phyloP scores from a whole-genome alignment of 2,113 vertebrate species.

The Columba janthina region DNA sequence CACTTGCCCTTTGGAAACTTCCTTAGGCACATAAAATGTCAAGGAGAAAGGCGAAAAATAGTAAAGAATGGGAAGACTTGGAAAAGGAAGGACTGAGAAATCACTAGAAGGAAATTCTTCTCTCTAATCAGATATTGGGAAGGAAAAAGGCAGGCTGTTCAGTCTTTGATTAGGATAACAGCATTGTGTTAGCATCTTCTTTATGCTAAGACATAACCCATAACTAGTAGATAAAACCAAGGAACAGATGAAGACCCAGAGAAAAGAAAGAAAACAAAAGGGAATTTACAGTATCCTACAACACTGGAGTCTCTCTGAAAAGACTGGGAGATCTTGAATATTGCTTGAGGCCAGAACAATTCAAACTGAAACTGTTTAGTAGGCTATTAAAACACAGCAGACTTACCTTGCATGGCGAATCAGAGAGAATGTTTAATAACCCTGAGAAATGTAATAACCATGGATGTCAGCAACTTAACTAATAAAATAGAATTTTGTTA shows the following conservation, averaged over 20 bases:
- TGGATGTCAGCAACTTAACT: neutral
- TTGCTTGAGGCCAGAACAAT: neutral
- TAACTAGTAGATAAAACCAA: neutral
- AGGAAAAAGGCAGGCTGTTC: neutral
- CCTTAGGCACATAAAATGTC: neutral
- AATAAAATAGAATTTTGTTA: neutral
- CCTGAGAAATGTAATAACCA: neutral
- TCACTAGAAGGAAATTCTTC: neutral
- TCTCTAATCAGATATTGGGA: neutral
- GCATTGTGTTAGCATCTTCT: neutral
- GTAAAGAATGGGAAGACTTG: neutral
- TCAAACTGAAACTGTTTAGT: neutral
- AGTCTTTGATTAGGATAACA: neutral
- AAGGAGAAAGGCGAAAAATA: neutral
- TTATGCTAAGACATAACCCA: neutral
- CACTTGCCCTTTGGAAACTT: neutral
- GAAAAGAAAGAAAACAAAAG: neutral
- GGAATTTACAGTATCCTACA: neutral
- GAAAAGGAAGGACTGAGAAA: neutral
- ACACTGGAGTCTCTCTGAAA: neutral
- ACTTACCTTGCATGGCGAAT: slow-evolving; percentile 1
- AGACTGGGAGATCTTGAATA: neutral
- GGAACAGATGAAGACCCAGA: neutral
- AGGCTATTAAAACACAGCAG: slow-evolving; percentile 2
- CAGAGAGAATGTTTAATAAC: slow-evolving; percentile 7